Conservation (phyloP, 2,797 vertebrate species). For the Otolemur crassicaudatus region DNA sequence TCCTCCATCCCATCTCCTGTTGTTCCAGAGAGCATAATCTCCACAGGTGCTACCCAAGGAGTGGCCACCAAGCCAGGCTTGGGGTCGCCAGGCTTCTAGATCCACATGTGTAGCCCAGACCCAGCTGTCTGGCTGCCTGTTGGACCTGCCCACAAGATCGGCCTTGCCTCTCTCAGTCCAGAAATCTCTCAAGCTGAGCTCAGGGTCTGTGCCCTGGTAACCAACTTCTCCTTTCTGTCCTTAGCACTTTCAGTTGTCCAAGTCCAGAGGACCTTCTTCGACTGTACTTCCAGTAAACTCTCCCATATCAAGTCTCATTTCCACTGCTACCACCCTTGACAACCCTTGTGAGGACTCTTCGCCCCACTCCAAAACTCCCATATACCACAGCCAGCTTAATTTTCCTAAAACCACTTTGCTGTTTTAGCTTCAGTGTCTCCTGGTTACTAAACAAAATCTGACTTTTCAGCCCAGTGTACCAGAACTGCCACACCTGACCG, state of each 20-base stretch:
- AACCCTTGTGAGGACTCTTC: background rate
- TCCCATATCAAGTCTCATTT: background rate
- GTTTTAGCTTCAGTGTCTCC: background rate
- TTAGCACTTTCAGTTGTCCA: background rate
- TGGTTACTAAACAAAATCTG: no score
- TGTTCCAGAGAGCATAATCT: background rate
- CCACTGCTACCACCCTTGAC: no score
- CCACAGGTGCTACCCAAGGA: background rate
- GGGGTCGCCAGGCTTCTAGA: background rate
- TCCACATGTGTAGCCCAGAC: background rate
- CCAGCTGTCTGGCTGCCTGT: background rate
- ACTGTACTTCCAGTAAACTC: background rate
- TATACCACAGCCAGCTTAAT: background rate
- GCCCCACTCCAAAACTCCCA: background rate
- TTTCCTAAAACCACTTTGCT: background rate
- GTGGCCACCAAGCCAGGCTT: background rate
- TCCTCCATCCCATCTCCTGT: background rate
- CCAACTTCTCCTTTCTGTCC: background rate
- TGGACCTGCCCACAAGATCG: background rate
- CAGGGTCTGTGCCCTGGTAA: background rate
- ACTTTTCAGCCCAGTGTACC: background rate
- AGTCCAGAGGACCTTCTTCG: background rate
- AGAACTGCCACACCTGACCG: background rate
- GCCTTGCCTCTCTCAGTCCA: background rate
- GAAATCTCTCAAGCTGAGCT: background rate